These are phyloP conservation scores for Caerostris extrusa DNA, from an alignment of 1,140 invertebrate genomes.

Conservation along the genomic window DNA sequence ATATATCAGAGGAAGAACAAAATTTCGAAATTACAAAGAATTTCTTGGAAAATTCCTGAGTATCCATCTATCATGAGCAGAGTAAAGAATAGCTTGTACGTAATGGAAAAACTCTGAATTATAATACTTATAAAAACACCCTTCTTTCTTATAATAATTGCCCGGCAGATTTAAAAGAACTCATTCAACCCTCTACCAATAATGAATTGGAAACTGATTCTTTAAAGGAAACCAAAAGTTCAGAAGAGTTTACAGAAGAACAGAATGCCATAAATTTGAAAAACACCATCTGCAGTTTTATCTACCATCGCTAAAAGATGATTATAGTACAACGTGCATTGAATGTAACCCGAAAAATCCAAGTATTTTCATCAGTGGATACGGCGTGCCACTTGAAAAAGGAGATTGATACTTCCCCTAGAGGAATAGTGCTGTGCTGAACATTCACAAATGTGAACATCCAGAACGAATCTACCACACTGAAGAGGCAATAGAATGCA, in stretches of 20 bases:
- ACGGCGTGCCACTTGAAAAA: background rate
- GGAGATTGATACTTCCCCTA: background rate
- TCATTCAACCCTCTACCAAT: background rate
- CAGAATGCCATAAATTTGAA: background rate
- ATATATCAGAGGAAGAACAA: slow-evolving; percentile 28
- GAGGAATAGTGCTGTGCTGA: slow-evolving; percentile 63
- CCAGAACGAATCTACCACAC: slow-evolving; percentile 64
- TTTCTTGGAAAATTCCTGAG: slow-evolving; percentile 6
- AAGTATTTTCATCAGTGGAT: slow-evolving; percentile 57
- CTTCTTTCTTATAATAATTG: slow-evolving; percentile 41
- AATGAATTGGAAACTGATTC: background rate
- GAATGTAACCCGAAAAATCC: slow-evolving; percentile 44
- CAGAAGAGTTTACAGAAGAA: background rate
- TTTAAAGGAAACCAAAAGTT: background rate
- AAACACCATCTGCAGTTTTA: slow-evolving; percentile 44
- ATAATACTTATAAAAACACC: slow-evolving; percentile 59
- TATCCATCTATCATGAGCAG: slow-evolving; percentile 24
- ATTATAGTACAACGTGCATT: slow-evolving; percentile 62
- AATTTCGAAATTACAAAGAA: slow-evolving; percentile 55
- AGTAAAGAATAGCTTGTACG: slow-evolving; percentile 46
- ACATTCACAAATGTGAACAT: slow-evolving; percentile 66
- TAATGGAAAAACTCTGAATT: slow-evolving; percentile 62
- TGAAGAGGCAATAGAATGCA: slow-evolving; percentile 50
- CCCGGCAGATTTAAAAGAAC: background rate
- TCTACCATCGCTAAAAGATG: slow-evolving; percentile 14